Percentiles rank a stretch among this genome's conserved stretches.
Conservation (phyloP, 2,888 invertebrate genomes). For the Platynereis dumerilii region DNA sequence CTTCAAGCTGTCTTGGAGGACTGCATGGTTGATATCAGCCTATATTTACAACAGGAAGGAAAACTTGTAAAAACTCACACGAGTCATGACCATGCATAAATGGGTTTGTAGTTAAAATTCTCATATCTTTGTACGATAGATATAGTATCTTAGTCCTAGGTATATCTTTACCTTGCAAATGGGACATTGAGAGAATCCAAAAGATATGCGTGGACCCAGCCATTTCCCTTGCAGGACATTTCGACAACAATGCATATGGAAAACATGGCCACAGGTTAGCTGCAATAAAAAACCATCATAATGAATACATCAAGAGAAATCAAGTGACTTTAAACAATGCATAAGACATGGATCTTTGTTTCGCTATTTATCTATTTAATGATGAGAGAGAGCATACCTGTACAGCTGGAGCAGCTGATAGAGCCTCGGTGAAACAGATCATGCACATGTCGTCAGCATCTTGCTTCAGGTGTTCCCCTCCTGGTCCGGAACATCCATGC, state of each 20-base stretch:
- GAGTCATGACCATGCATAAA: too few relatives aligned
- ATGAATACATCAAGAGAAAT: too few relatives aligned
- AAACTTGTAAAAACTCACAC: too few relatives aligned
- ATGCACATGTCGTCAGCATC: constrained; percentile 99
- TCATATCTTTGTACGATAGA: too few relatives aligned
- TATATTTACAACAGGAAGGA: neutral
- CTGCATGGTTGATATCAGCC: constrained; percentile 78
- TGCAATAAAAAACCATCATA: constrained; percentile 66
- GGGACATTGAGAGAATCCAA: constrained; percentile 93
- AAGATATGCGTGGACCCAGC: constrained; percentile 95
- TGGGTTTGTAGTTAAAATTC: too few relatives aligned
- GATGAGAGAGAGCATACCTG: constrained; percentile 70
- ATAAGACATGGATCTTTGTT: too few relatives aligned
- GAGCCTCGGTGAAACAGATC: constrained; percentile 97
- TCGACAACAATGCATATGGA: constrained; percentile 90
- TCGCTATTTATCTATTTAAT: too few relatives aligned
- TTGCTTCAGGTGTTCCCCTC: constrained; percentile 73
- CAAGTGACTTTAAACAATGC: too few relatives aligned
- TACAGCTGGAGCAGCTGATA: constrained; percentile 93
- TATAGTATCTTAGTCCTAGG: too few relatives aligned
- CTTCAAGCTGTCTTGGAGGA: constrained; percentile 77
- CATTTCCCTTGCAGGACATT: constrained; percentile 85
- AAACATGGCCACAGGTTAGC: constrained; percentile 93
- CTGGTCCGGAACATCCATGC: constrained; percentile 73
- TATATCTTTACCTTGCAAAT: constrained; percentile 82